Evolutionary conservation across 2,797 vertebrate genomes (phyloP).

Genomic region (Caiman crocodilus): DNA sequence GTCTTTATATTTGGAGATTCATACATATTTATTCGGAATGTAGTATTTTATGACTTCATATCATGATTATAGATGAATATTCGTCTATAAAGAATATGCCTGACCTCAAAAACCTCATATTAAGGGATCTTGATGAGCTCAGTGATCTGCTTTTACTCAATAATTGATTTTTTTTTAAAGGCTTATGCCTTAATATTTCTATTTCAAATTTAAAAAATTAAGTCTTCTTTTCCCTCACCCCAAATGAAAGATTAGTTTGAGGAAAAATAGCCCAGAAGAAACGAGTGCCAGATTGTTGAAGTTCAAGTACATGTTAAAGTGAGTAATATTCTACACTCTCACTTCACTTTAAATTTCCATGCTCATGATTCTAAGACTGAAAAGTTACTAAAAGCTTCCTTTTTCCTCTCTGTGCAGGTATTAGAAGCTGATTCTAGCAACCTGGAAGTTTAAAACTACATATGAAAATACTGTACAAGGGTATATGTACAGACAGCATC

Average conservation of each 20-base stretch:
- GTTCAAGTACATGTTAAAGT: neutral
- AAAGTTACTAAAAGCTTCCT: neutral
- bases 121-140: neutral
- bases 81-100: neutral
- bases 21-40: neutral
- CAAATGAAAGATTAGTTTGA: neutral
- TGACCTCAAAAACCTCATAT: neutral
- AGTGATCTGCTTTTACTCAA: neutral
- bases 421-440: too few species aligned
- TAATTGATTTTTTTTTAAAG: neutral
- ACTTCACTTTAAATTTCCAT: neutral
- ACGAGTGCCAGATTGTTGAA: neutral
- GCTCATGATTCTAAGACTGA: neutral
- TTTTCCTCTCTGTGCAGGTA: neutral
- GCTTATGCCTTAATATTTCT: neutral
- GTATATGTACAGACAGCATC: neutral
- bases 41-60: neutral
- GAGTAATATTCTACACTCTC: neutral
- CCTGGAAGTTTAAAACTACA: neutral
- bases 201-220: neutral
- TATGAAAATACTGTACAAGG: neutral
- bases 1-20: neutral
- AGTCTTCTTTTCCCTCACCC: fast-evolving
- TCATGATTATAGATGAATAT: neutral
- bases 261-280: neutral